Conservation (phyloP, 2,797 vertebrate species). For the Chaetophractus vellerosus region DNA sequence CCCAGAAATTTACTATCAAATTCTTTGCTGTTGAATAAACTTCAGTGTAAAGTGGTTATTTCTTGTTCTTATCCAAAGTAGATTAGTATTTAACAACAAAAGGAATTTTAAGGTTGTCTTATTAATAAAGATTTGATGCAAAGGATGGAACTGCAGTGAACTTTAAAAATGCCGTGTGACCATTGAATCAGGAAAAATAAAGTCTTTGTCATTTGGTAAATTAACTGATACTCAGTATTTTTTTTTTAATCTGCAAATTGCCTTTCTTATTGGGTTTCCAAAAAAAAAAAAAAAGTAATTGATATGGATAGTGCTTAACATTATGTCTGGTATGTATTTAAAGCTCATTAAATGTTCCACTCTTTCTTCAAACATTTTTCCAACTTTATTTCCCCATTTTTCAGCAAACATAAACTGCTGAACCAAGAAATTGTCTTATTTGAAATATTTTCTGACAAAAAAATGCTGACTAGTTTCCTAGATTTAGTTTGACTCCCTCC, state of each 20-base stretch:
- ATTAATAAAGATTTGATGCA: background rate
- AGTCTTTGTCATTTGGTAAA: slow-evolving; percentile 2
- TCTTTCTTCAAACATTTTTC: background rate
- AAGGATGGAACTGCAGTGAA: background rate
- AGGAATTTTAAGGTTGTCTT: background rate
- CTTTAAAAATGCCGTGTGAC: background rate
- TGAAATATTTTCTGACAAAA: slow-evolving; percentile 74
- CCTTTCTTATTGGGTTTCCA: slow-evolving; percentile 18
- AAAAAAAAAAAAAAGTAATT: slow-evolving; percentile 4
- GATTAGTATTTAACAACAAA: background rate
- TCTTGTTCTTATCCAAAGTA: background rate
- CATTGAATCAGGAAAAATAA: background rate
- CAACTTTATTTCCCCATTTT: background rate
- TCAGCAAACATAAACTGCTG: slow-evolving; percentile 30
- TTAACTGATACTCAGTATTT: background rate
- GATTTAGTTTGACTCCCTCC: slow-evolving; percentile 55
- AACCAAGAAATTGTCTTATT: slow-evolving; percentile 43
- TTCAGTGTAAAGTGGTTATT: slow-evolving; percentile 23
- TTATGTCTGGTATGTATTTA: background rate
- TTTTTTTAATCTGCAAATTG: background rate
- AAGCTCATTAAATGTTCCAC: background rate
- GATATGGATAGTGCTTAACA: background rate
- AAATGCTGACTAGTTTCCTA: slow-evolving; percentile 19
- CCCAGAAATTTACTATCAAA: background rate
- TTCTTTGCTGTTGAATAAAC: background rate